These are phyloP conservation scores for Diachrysia chrysitis DNA, from an alignment of 2,888 invertebrate species.

Conservation along the genomic window DNA sequence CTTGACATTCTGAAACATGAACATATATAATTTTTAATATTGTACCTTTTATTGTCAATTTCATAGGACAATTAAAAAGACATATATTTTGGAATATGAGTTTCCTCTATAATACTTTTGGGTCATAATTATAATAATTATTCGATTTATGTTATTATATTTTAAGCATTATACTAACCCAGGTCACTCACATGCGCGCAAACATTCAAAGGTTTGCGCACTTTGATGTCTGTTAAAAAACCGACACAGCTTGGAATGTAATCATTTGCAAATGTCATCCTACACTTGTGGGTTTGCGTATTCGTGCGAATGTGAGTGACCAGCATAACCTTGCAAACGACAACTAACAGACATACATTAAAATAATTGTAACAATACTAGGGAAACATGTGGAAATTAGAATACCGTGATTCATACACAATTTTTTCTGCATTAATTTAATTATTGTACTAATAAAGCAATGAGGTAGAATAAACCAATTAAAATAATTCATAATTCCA, in stretches of 20 bases:
- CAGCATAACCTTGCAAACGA: not conserved
- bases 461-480: constrained; percentile 10
- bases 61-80: constrained; percentile 11
- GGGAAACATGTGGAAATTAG: not conserved
- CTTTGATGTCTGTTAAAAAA: too few relatives aligned
- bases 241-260: too few relatives aligned
- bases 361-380: constrained; percentile 7
- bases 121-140: not conserved
- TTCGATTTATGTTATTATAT: too few relatives aligned
- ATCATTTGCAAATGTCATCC: too few relatives aligned
- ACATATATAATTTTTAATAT: constrained; percentile 12
- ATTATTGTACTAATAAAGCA: constrained; percentile 5
- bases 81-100: not conserved
- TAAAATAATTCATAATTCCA: constrained; percentile 5
- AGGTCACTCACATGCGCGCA: too few relatives aligned
- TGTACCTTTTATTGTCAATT: constrained; percentile 48
- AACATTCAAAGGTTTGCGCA: too few relatives aligned
- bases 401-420: too few relatives aligned
- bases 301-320: too few relatives aligned
- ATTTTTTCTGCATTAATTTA: not conserved
- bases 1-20: constrained; percentile 1
- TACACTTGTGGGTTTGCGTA: too few relatives aligned
- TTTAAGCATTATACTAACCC: too few relatives aligned
- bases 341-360: constrained; percentile 36
- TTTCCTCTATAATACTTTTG: not conserved